Conservation (phyloP, 2,888 invertebrate species). For the Nymphalis c-album region DNA sequence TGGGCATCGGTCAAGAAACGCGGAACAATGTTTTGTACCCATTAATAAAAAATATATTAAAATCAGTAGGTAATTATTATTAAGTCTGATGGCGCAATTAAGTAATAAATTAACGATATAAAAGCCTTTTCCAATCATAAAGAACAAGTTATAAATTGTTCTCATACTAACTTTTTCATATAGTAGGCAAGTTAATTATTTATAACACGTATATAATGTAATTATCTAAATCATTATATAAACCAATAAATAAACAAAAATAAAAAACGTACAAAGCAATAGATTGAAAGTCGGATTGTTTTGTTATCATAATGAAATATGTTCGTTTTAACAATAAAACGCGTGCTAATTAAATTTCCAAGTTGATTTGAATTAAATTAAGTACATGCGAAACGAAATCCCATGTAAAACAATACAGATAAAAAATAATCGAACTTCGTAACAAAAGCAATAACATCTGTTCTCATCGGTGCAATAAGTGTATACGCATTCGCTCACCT, state of each 20-base stretch:
- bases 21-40: slow-evolving; percentile 38
- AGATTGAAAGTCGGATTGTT: neutral
- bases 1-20: slow-evolving; percentile 43
- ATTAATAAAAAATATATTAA: slow-evolving; percentile 23
- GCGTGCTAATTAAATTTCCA: neutral
- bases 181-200: no score
- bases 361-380: neutral
- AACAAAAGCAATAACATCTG: slow-evolving; percentile 20
- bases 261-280: no score
- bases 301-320: neutral
- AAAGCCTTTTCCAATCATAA: no score
- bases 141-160: no score
- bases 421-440: slow-evolving; percentile 13
- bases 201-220: no score
- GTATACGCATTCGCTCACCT: neutral
- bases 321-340: neutral
- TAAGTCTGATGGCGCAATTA: neutral
- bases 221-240: no score
- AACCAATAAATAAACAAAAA: no score
- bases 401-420: neutral
- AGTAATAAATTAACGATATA: neutral
- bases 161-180: no score
- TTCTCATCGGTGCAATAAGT: neutral
- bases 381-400: neutral
- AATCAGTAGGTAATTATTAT: slow-evolving; percentile 17